Evolutionary conservation across 2,797 vertebrate genomes (phyloP), one percentile per base, ranked within the genome.

Genomic region (Chaunax sp.): DNA sequence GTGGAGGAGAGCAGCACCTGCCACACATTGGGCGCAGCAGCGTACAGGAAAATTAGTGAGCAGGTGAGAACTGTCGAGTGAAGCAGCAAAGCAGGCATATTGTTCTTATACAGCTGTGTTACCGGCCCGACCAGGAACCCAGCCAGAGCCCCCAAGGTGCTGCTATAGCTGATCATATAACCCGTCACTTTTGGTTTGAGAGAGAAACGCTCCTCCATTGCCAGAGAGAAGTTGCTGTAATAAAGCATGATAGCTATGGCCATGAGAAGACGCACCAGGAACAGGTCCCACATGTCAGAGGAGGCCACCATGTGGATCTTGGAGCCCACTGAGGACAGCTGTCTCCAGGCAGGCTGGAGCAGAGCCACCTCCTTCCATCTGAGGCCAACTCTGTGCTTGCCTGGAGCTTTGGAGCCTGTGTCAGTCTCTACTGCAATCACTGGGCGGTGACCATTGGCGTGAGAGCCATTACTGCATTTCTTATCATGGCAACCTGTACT

Each of bases 201-300:
- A 1, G 88, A 92, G 75, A 99, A 99, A 55, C 97, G 96, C 90
- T 99, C 97, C 87, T 98, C 96, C 91, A 99, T 93, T 14, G 96
- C 97, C 84, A 99, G 81, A 46, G 95, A 94, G 81, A 98, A 99
- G 85, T 99, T 99, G 64, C 96, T 98, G 11, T 99, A 94, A 85
- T 98, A 98, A 1, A 99, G 92, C 94, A 99, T 95, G 75, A 96
- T 95, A 0, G 96, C 90, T 47, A 99, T 18, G 2, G 94, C 96
- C 96, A 99, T 98, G 62, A 99, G 86, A 28, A 99, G 87, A 23
- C 96, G 96, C 64, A 98, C 94, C 12, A 96, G 87, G 77, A 98
- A 96, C 41, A 99, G 78, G 82, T 98, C 96, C 96, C 97, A 96
- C 91, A 98, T 90, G 78, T 96, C 92, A 0, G 96, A 98, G 28